Base-by-base conservation (phyloP, 2,888 invertebrate genomes). In the Acleris sparsana region DNA sequence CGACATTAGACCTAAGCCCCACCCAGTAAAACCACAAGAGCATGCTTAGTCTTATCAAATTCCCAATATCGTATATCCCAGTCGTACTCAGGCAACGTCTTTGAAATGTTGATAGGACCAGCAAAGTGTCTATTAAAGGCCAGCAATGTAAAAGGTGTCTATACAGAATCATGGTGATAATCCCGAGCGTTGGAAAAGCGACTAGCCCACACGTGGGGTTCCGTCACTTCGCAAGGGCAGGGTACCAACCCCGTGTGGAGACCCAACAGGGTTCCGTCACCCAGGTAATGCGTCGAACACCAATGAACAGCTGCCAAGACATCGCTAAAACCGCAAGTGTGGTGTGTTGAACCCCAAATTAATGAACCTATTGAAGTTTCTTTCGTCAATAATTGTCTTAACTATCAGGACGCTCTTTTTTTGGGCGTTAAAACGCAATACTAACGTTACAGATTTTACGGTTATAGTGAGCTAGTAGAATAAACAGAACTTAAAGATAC, bases 131-230 rank as follows among this genome's bases (percentile, higher is more conserved):
- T 52, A n/a, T 20, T 33, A 73, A 70, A 70, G 62, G 70, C 59
- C 71, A 69, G 70, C 72, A 58, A 69, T 72, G 72, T 75, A 75
- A 70, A 65, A 71, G 58, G 78, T 73, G 73, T 73, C 65, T 69
- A 72, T 60, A 62, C 69, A 73, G 49, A 70, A 66, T 72, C 71
- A 70, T 69, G 64, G 63, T 69, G 74, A 75, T 70, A 73, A 69
- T 76, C 70, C 74, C 52, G 43, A 53, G 56, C 62, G 51, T 48
- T 52, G 39, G 52, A 60, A 25, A 55, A 75, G 78, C 77, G 74
- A 77, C 86, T 86, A 86, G 86, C 86, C 86, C 86, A 85, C 83
- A 75, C 76, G 71, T 67, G 83, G 82, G 86, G 86, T 85, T 86
- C 86, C 82, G 75, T 77, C 85, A 66, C 82, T 77, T 69, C 62